Evolutionary conservation across 2,888 invertebrate species (phyloP), one percentile per base, ranked within the genome.

Genomic region (Hesperia comma): DNA sequence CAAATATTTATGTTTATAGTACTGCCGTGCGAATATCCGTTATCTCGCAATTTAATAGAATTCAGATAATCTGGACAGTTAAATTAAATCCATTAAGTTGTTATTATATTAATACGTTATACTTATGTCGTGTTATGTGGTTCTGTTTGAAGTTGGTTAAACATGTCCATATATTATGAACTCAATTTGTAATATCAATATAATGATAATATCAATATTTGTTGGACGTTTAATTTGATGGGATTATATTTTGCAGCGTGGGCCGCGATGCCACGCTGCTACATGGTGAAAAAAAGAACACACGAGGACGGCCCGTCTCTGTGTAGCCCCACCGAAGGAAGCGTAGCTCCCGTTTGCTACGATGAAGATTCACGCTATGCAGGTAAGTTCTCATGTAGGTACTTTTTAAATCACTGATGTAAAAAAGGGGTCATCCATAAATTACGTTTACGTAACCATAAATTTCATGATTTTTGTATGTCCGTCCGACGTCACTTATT

Each of bases 211-310:
- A 10, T 2, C 10, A 12, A 8, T 37, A 12, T 46, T 17, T 46
- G 7, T 15, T 6, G 43, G 12, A 46, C 17, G 0, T 46, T 46
- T 2, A 41, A 41, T 41, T 41, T 41, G 41, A 46, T 17, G 15
- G 4, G 43, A 15, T 15, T 46, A 8, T 60, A 33, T 33, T 63
- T 66, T 63, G 1, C 70, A 76, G 90, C 85, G 84, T 84, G 74
- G 81, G 87, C 83, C 90, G 93, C 86, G 79, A 95, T 95, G 96
- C 95, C 95, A 88, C 95, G 95, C 82, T 96, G 95, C 83, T 95
- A 95, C 83, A 95, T 95, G 95, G 95, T 95, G 79, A 95, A 95
- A 93, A 95, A 95, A 85, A 88, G 94, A 82, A 93, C 86, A 86
- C 93, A 92, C 74, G 88, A 87, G 72, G 90, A 92, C 67, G 91